phyloP scores from a whole-genome alignment of 2,113 vertebrate species.

The human region DNA sequence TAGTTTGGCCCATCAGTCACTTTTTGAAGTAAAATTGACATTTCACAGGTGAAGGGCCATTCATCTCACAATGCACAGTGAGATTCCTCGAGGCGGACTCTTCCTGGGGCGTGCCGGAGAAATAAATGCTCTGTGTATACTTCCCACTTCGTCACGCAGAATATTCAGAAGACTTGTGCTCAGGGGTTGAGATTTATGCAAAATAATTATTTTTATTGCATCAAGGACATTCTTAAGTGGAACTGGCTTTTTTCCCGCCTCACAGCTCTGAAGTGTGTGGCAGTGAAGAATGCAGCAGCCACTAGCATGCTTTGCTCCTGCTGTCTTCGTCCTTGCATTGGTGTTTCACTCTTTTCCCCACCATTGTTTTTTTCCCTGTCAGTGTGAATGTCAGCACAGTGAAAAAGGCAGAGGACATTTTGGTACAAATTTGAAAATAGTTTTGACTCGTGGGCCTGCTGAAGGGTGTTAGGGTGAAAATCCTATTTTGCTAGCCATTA shows the following conservation, averaged over 20 bases:
- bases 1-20: neutral
- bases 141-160: accelerated
- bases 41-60: accelerated
- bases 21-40: neutral
- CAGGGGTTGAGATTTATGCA: no score
- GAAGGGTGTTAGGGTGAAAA: neutral
- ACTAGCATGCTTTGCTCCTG: accelerated
- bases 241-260: neutral
- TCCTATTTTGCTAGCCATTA: no score
- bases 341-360: accelerated
- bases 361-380: no score
- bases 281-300: accelerated
- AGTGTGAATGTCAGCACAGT: no score
- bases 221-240: neutral
- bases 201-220: accelerated
- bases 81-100: neutral
- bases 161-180: accelerated
- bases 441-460: neutral
- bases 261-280: accelerated
- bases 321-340: no score
- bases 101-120: accelerated
- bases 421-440: no score
- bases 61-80: accelerated
- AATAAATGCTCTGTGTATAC: accelerated
- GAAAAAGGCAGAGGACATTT: no score